phyloP scores from a whole-genome alignment of 2,113 vertebrate species.

The Xyliphius kryptos region DNA sequence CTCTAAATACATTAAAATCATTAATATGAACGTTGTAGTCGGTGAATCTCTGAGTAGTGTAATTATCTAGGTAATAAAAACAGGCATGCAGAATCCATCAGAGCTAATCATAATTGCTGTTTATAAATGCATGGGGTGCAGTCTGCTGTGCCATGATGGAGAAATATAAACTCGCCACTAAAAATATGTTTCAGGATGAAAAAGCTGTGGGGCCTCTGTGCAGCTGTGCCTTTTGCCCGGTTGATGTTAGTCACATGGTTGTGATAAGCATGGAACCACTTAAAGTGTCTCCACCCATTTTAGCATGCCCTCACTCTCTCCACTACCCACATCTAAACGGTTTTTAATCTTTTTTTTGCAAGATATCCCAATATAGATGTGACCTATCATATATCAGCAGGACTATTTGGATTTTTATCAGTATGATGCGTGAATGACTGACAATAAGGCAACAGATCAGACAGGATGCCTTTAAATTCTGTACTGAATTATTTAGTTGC shows the following conservation, averaged over 20 bases:
- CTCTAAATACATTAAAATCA: slow-evolving; percentile 61
- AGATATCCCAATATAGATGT: slow-evolving; percentile 34
- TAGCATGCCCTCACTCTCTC: slow-evolving; percentile 11
- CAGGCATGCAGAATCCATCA: slow-evolving; percentile 61
- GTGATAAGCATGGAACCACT: slow-evolving; percentile 47
- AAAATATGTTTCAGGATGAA: slow-evolving; percentile 49
- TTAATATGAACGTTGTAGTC: slow-evolving; percentile 64
- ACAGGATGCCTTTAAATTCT: slow-evolving; percentile 1
- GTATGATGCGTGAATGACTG: background rate
- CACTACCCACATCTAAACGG: slow-evolving; percentile 48
- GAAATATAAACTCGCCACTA: slow-evolving; percentile 48
- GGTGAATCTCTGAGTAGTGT: slow-evolving; percentile 58
- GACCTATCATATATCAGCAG: background rate
- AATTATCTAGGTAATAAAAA: slow-evolving; percentile 65
- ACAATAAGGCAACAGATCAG: background rate
- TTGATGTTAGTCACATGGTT: slow-evolving; percentile 26
- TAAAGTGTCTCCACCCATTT: slow-evolving; percentile 32
- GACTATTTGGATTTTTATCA: background rate
- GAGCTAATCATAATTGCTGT: slow-evolving; percentile 66
- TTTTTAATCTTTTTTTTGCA: slow-evolving; percentile 37
- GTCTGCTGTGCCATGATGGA: slow-evolving; percentile 37
- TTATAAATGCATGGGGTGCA: slow-evolving; percentile 47
- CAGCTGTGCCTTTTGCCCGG: slow-evolving; percentile 22
- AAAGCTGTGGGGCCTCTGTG: slow-evolving; percentile 13
- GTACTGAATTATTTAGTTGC: background rate